A percentile compares a stretch with the other conserved stretches of the same genome.
Evolutionary conservation across 2,797 vertebrate genomes (phyloP).

Genomic region (Furcifer pardalis): DNA sequence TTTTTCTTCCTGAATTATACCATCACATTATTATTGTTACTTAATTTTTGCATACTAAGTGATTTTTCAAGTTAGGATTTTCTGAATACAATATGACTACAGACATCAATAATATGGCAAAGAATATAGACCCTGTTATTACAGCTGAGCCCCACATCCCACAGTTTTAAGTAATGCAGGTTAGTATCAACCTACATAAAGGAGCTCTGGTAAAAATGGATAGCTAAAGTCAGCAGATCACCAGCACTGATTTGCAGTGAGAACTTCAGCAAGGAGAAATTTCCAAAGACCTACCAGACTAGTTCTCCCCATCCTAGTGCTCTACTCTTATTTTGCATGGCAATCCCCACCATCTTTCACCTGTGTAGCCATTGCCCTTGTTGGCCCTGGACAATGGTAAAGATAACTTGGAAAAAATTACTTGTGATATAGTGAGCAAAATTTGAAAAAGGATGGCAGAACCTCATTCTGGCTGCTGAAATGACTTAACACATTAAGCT

Average conservation of each 20-base stretch:
- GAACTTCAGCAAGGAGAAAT: neutral
- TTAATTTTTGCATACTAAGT: no score
- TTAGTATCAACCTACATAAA: neutral
- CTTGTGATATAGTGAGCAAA: neutral
- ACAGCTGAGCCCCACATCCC: neutral
- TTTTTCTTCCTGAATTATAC: no score
- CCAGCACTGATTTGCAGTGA: neutral
- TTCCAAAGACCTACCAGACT: neutral
- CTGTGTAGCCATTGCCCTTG: neutral
- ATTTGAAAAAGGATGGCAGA: neutral
- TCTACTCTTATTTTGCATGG: neutral
- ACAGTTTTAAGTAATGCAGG: neutral
- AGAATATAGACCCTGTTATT: neutral
- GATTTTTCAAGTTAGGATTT: slow-evolving; percentile 12
- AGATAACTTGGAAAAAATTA: neutral
- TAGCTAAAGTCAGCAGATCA: neutral
- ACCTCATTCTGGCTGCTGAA: neutral
- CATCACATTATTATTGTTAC: no score
- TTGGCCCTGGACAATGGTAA: neutral
- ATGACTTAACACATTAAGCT: neutral
- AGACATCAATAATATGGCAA: slow-evolving; percentile 3
- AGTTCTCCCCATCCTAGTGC: no score
- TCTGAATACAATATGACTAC: neutral
- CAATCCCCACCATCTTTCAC: neutral
- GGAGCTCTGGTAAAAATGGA: neutral